phyloP scores from a whole-genome alignment of 2,888 invertebrate species.

The Drosophila fulvimacula region DNA sequence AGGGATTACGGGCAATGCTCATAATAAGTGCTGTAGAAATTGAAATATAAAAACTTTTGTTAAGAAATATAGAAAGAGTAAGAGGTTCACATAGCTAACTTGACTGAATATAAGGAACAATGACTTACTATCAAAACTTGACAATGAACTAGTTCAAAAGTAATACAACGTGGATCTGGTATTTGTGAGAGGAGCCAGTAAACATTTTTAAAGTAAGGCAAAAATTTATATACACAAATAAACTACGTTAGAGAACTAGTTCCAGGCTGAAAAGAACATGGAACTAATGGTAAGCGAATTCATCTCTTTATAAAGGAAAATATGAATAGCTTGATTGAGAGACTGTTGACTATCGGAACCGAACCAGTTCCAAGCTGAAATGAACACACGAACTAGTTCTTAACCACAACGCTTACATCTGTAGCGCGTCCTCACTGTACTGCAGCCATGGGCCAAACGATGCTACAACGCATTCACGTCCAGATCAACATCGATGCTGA shows the following conservation, averaged over 20 bases:
- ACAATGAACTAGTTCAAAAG: not conserved
- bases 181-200: not conserved
- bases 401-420: not conserved
- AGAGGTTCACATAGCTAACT: not conserved
- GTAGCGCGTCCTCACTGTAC: conserved; percentile 18
- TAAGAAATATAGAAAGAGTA: not conserved
- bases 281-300: too few species aligned
- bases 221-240: too few species aligned
- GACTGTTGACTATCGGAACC: not conserved
- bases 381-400: not conserved
- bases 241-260: too few species aligned
- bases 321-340: not conserved
- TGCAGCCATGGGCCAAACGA: conserved; percentile 23
- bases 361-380: not conserved
- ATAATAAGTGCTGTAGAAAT: not conserved
- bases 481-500: conserved; percentile 18
- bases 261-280: not conserved
- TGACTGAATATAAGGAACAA: not conserved
- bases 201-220: too few species aligned
- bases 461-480: conserved; percentile 18
- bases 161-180: not conserved
- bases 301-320: too few species aligned
- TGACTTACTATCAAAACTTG: too few species aligned
- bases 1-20: not conserved
- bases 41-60: not conserved